Base-by-base conservation (phyloP, 2,797 vertebrate species). In the Cynodonichthys magdalenae region DNA sequence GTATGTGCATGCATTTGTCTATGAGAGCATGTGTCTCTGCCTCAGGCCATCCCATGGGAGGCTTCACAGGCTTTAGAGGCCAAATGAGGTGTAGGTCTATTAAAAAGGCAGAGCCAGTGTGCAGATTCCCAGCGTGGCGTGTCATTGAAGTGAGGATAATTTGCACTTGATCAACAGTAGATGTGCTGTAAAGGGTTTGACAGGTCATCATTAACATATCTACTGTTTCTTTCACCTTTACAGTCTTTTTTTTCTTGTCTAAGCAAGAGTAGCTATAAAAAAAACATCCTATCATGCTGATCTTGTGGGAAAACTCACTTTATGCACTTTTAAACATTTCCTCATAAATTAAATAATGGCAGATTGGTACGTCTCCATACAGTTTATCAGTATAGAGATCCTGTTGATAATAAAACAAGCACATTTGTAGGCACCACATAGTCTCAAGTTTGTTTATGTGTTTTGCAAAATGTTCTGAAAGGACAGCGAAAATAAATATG, bases 11-110 rank as follows among this genome's bases (percentile, higher is more conserved):
- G 88, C 48, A 82, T 84, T 79, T 80, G 65, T 76, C 69, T 73
- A 36, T 49, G 69, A 41, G 54, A 59, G 65, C 46, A 73, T 51
- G 87, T 76, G 75, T 81, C 81, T 83, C 74, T 34, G 85, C 63
- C 87, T 89, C 85, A 70, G 83, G 89, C 89, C 82, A 80, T 91
- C 94, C 93, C 92, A 82, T 75, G 90, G 94, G 93, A 93, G 86
- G 89, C 89, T 92, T 95, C 94, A 94, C 85, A 87, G 85, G 90
- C 85, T 94, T 95, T 93, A 93, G 90, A 93, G 93, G 92, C 91
- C 93, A 95, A 95, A 95, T 94, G 93, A 95, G 87, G 93, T 94
- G 85, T 92, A 95, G 95, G 92, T 94, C 94, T 94, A 94, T 94
- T 94, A 93, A 94, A 89, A 83, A 85, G 69, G 75, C 89, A 89